Conservation (phyloP, 1,140 invertebrate species). For the Drosophila subpulchrella region DNA sequence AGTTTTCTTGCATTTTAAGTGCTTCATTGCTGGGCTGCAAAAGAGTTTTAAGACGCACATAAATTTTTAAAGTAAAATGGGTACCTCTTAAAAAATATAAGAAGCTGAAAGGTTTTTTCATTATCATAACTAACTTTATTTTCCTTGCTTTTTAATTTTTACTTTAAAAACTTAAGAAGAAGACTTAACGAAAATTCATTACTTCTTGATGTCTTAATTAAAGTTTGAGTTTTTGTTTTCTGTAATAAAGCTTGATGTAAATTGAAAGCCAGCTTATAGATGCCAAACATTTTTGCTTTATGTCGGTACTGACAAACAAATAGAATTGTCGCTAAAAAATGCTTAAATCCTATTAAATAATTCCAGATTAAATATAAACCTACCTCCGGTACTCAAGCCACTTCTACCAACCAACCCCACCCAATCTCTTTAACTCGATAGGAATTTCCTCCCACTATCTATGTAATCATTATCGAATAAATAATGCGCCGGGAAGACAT, state of each 20-base stretch:
- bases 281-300: too few relatives aligned
- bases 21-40: too few relatives aligned
- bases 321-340: too few relatives aligned
- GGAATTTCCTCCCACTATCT: not conserved
- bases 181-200: not conserved
- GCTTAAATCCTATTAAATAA: too few relatives aligned
- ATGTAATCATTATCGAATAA: constrained; percentile 43
- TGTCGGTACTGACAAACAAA: too few relatives aligned
- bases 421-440: not conserved
- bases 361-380: too few relatives aligned
- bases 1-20: constrained; percentile 1
- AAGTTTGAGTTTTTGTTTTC: not conserved
- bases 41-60: too few relatives aligned
- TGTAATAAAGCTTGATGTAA: not conserved
- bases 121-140: not conserved
- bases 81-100: too few relatives aligned
- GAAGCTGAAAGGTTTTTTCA: not conserved
- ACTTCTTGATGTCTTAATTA: not conserved
- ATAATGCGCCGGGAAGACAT: constrained; percentile 21
- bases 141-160: not conserved
- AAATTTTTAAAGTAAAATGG: not conserved
- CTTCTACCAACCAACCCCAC: not conserved
- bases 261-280: too few relatives aligned
- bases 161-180: not conserved
- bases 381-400: too few relatives aligned